Percentiles rank a stretch among this genome's conserved stretches.
phyloP scores from a whole-genome alignment of 2,797 vertebrate species.

The Pangasius macronema region DNA sequence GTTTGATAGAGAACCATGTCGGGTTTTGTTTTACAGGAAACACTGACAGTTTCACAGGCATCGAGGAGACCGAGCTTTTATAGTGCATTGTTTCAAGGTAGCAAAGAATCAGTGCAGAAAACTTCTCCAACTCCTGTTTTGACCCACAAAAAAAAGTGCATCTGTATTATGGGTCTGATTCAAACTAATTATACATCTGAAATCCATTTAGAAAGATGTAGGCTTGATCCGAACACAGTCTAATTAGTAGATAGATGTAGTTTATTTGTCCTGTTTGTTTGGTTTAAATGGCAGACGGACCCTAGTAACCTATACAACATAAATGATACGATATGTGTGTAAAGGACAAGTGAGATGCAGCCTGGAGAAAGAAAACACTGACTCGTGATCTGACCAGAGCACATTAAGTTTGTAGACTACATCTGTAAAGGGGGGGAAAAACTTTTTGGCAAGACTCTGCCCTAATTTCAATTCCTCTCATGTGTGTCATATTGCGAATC shows the following conservation, averaged over 20 bases:
- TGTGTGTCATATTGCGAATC: slow-evolving; percentile 73
- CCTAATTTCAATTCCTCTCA: slow-evolving; percentile 58
- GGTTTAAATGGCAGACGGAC: neutral
- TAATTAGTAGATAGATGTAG: neutral
- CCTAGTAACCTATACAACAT: neutral
- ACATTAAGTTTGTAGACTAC: neutral
- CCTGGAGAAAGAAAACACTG: neutral
- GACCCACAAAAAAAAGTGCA: neutral
- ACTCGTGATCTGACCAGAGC: neutral
- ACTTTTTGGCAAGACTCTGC: slow-evolving; percentile 58
- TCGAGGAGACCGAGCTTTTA: neutral
- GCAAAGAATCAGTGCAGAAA: slow-evolving; percentile 6
- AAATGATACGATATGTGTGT: neutral
- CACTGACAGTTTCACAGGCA: slow-evolving; percentile 19
- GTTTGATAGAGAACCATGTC: neutral
- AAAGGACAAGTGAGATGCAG: neutral
- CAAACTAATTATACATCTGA: neutral
- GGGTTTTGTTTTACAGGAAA: neutral
- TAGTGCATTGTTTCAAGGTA: slow-evolving; percentile 42
- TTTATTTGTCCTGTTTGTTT: slow-evolving; percentile 8
- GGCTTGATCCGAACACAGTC: neutral
- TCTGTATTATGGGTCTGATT: neutral
- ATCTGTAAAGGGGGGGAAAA: neutral
- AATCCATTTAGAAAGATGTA: neutral
- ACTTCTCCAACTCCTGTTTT: neutral